A percentile compares a stretch with the other conserved stretches of the same genome.
Conservation (phyloP, 1,140 invertebrate genomes). For the Vollenhovia emeryi region DNA sequence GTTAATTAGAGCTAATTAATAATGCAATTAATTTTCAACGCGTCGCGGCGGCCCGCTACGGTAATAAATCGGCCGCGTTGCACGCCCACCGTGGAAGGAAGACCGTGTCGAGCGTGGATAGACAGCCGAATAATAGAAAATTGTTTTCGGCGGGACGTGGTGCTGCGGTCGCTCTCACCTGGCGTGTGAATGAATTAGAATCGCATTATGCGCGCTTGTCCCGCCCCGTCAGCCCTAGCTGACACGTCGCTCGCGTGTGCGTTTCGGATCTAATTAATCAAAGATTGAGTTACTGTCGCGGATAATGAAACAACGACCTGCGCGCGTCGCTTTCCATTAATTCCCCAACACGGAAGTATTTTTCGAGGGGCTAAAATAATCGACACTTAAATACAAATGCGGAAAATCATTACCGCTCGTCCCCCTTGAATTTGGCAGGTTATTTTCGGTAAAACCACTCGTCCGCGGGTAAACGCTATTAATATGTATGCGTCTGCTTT, state of each 20-base stretch:
- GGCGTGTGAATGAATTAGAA: slow-evolving; percentile 57
- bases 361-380: neutral
- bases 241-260: slow-evolving; percentile 35
- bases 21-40: slow-evolving; percentile 42
- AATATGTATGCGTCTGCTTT: slow-evolving; percentile 17
- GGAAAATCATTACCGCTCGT: neutral
- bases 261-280: slow-evolving; percentile 50
- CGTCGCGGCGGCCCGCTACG: neutral
- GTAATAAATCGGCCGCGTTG: slow-evolving; percentile 46
- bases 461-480: neutral
- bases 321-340: neutral
- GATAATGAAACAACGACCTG: slow-evolving; percentile 48
- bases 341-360: slow-evolving; percentile 1
- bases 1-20: slow-evolving; percentile 39
- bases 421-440: neutral
- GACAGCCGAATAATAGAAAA: slow-evolving; percentile 59
- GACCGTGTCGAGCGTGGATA: slow-evolving; percentile 17
- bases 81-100: slow-evolving; percentile 28
- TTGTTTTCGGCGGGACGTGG: slow-evolving; percentile 41
- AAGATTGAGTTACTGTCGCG: slow-evolving; percentile 37
- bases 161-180: slow-evolving; percentile 41
- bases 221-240: slow-evolving; percentile 10
- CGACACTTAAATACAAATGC: neutral
- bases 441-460: neutral
- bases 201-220: slow-evolving; percentile 36